A percentile compares a stretch with the other conserved stretches of the same genome.
phyloP scores from a whole-genome alignment of 2,113 vertebrate species.

The Panthera uncia region DNA sequence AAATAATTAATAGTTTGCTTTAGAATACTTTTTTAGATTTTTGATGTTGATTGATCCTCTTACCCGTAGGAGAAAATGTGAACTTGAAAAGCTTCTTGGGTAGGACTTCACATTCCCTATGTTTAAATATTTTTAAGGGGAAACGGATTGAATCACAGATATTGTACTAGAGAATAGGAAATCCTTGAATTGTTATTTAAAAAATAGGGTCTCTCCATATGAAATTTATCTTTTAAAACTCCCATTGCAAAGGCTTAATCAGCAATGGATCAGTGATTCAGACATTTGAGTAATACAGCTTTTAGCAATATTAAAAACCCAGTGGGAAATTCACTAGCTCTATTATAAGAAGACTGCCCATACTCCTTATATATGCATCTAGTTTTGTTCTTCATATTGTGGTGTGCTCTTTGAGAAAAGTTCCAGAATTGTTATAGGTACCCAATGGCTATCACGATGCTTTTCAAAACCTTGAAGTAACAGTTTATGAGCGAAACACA shows the following conservation, averaged over 20 bases:
- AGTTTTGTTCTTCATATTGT: background rate
- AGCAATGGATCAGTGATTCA: background rate
- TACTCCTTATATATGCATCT: background rate
- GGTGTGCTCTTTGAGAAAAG: background rate
- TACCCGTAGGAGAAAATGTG: background rate
- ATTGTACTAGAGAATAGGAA: slow-evolving; percentile 7
- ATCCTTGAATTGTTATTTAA: slow-evolving; percentile 15
- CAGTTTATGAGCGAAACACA: background rate
- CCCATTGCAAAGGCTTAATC: background rate
- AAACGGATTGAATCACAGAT: slow-evolving; percentile 33
- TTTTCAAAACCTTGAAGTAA: background rate
- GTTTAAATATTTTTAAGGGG: slow-evolving; percentile 40
- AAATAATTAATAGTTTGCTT: slow-evolving; percentile 26
- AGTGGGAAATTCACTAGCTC: background rate
- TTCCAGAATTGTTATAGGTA: background rate
- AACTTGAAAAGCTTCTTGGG: background rate
- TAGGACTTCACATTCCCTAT: background rate
- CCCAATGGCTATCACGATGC: background rate
- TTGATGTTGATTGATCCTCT: background rate
- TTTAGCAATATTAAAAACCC: background rate
- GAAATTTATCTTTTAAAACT: background rate
- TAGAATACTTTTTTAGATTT: slow-evolving; percentile 5
- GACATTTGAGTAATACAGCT: background rate
- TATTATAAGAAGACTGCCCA: background rate
- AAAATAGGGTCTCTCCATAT: background rate